phyloP scores from a whole-genome alignment of 2,113 vertebrate genomes.

The Marmota monax region DNA sequence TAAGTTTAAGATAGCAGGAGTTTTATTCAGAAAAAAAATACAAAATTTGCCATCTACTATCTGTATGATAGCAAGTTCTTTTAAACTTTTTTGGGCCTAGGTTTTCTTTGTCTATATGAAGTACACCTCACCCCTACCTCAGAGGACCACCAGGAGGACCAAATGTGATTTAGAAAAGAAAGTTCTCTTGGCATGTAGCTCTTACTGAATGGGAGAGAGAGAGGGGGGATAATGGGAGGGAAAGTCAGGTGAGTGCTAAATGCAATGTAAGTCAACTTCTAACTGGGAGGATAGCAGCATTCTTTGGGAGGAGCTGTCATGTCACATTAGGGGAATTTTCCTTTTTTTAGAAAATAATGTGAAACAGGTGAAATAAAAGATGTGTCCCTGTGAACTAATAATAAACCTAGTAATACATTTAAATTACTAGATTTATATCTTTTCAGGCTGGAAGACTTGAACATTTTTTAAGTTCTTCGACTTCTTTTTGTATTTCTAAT shows the following conservation, averaged over 20 bases:
- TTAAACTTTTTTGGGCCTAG: not conserved
- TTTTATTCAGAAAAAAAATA: not conserved
- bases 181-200: not conserved
- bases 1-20: not conserved
- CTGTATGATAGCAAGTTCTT: not conserved
- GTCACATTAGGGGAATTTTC: not conserved
- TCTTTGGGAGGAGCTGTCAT: not conserved
- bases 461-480: not conserved
- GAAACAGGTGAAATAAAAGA: not conserved
- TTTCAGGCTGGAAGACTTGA: not conserved
- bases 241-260: not conserved
- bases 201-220: not conserved
- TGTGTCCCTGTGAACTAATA: not conserved
- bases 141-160: no score
- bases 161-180: not conserved
- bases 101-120: not conserved
- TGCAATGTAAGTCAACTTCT: not conserved
- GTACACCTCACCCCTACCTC: not conserved
- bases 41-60: not conserved
- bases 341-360: not conserved
- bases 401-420: not conserved
- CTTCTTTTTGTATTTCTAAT: conserved; percentile 10
- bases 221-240: not conserved
- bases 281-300: not conserved
- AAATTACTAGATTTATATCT: not conserved